A percentile compares a stretch with the other conserved stretches of the same genome.
These are phyloP conservation scores for Pachymerium ferrugineum DNA, from an alignment of 2,888 invertebrate genomes.

Conservation along the genomic window DNA sequence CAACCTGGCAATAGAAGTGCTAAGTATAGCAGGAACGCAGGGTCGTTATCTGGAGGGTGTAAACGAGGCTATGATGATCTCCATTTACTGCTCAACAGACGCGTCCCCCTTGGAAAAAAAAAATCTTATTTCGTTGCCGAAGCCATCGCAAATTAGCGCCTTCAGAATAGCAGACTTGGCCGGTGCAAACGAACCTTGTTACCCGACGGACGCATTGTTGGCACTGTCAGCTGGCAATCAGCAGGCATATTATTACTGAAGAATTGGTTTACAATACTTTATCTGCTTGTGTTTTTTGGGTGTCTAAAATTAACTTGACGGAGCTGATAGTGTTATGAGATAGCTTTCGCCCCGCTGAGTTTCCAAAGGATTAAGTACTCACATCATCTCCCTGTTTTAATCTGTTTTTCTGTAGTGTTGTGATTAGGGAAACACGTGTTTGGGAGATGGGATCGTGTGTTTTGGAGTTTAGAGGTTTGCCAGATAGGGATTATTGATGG, in stretches of 20 bases:
- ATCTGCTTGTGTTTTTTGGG: no score
- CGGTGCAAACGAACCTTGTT: background rate
- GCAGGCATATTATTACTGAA: background rate
- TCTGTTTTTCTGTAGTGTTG: no score
- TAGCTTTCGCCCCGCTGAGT: no score
- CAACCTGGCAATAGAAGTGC: slow-evolving; percentile 4
- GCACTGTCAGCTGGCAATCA: background rate
- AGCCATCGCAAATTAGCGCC: background rate
- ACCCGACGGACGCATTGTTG: background rate
- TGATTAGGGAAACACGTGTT: no score
- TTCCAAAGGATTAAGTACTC: no score
- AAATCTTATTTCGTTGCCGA: background rate
- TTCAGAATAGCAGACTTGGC: background rate
- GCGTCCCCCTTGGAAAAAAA: background rate
- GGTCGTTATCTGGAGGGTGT: slow-evolving; percentile 6
- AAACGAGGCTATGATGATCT: slow-evolving; percentile 7
- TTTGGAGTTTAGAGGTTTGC: no score
- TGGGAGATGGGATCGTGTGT: no score
- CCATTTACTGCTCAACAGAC: background rate
- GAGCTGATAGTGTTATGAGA: no score
- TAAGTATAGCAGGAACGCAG: background rate
- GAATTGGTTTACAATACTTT: no score
- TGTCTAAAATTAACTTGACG: no score
- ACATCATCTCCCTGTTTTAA: no score
- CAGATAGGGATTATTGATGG: no score